These are phyloP conservation scores for Platycnemis pennipes DNA, from an alignment of 2,888 invertebrate species.

Conservation along the genomic window DNA sequence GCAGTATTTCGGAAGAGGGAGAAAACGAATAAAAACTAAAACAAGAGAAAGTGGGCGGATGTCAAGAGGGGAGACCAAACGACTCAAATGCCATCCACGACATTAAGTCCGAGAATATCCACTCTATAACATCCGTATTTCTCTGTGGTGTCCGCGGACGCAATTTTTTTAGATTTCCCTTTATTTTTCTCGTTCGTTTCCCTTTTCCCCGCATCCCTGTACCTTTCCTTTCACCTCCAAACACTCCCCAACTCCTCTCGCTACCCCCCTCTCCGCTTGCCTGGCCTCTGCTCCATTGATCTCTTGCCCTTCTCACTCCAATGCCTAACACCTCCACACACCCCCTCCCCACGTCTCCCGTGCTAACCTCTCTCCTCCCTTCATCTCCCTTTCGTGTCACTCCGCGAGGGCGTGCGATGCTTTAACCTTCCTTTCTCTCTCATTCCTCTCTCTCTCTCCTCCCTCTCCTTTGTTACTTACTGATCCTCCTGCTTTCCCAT, in stretches of 20 bases:
- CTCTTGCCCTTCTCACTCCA: neutral
- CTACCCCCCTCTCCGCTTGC: neutral
- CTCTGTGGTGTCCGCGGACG: neutral
- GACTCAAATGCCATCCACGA: neutral
- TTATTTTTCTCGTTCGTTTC: neutral
- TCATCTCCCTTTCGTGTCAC: neutral
- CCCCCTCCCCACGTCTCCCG: neutral
- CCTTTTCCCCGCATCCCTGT: neutral
- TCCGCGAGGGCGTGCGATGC: neutral
- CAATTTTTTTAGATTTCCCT: neutral
- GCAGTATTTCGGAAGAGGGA: neutral
- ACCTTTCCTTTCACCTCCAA: neutral
- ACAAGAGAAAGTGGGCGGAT: neutral
- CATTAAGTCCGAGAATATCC: slow-evolving; percentile 3
- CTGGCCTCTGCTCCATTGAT: slow-evolving; percentile 24
- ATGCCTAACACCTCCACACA: neutral
- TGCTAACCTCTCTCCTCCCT: neutral
- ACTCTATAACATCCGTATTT: neutral
- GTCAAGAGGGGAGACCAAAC: neutral
- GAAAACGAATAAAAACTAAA: neutral
- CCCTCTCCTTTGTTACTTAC: neutral
- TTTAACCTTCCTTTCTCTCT: neutral
- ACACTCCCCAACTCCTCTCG: neutral
- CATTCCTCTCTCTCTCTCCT: neutral
- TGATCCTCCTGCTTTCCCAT: neutral